Conservation (phyloP, 2,888 invertebrate genomes). For the Drosophila eohydei region DNA sequence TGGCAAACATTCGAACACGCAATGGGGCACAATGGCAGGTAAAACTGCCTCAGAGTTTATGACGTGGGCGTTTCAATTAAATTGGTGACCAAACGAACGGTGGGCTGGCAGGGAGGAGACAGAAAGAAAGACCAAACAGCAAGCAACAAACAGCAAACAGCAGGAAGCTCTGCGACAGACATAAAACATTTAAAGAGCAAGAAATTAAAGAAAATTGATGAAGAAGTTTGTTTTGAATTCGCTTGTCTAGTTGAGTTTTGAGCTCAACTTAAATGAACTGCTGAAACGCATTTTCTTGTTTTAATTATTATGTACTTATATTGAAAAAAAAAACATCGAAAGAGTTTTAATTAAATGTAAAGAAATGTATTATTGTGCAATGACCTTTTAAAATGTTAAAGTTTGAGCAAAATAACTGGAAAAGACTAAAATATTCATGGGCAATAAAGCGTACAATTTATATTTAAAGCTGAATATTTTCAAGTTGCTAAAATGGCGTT, state of each 20-base stretch:
- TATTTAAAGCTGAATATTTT: neutral
- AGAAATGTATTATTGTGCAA: neutral
- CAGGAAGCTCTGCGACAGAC: slow-evolving; percentile 65
- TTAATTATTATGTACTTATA: neutral
- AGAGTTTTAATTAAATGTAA: neutral
- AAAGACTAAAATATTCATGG: neutral
- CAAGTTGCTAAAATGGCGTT: slow-evolving; percentile 1
- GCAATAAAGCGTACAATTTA: neutral
- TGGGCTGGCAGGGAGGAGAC: neutral
- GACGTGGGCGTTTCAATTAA: slow-evolving; percentile 78
- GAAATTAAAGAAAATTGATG: slow-evolving; percentile 41
- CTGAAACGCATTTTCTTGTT: neutral
- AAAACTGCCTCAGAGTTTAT: slow-evolving; percentile 68
- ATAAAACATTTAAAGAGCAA: slow-evolving; percentile 31
- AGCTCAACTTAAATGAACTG: slow-evolving; percentile 1
- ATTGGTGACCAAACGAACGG: slow-evolving; percentile 53
- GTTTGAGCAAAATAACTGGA: neutral
- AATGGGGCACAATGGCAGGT: slow-evolving; percentile 64
- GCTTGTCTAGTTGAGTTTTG: slow-evolving; percentile 56
- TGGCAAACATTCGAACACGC: slow-evolving; percentile 76
- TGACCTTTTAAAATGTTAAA: neutral
- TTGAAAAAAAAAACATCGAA: neutral
- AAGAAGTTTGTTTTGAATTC: slow-evolving; percentile 67
- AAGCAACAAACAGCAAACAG: slow-evolving; percentile 38
- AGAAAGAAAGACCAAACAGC: slow-evolving; percentile 6